Base-by-base conservation (phyloP, 2,888 invertebrate species). In the Acleris sparsana region DNA sequence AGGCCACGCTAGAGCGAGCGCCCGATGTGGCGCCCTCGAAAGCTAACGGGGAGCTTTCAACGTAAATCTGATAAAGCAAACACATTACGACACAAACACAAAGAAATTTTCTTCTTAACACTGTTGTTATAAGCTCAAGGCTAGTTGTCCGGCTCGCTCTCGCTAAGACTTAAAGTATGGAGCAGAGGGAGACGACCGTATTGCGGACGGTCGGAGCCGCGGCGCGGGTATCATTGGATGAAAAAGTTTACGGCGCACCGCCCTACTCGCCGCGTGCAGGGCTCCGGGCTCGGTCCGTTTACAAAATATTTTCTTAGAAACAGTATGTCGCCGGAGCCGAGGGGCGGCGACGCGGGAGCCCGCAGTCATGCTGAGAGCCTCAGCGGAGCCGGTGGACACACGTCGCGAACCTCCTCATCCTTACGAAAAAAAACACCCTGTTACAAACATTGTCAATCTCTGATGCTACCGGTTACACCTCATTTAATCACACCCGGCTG, bases 351-450 rank as follows among this genome's bases (percentile, higher is more conserved):
- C 88, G 90, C 90, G 90, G 92, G 92, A 88, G 89, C 88, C 83
- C 86, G 89, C 92, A 92, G 92, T 92, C 92, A 92, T 92, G 92
- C 92, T 92, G 92, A 87, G 92, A 86, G 75, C 80, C 88, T 92
- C 92, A 86, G 90, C 90, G 85, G 85, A 88, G 87, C 78, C 85
- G 87, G 86, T 85, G 92, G 90, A 86, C 88, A 84, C 90, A 90
- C 85, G 90, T 85, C 88, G 92, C 89, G 92, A 88, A 81, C 74
- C 82, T 79, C 88, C 85, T 85, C 86, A 83, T 76, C 80, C 78
- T 78, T 81, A 81, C 87, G 84, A 83, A 80, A 87, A 87, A 89
- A 91, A 87, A 88, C 82, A 70, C 80, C 80, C 78, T 84, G 89
- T 85, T 87, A 88, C 83, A 84, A 81, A 84, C 84, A 78, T 76